Evolutionary conservation across 2,888 invertebrate species (phyloP).

Genomic region (Prenolepis imparis): DNA sequence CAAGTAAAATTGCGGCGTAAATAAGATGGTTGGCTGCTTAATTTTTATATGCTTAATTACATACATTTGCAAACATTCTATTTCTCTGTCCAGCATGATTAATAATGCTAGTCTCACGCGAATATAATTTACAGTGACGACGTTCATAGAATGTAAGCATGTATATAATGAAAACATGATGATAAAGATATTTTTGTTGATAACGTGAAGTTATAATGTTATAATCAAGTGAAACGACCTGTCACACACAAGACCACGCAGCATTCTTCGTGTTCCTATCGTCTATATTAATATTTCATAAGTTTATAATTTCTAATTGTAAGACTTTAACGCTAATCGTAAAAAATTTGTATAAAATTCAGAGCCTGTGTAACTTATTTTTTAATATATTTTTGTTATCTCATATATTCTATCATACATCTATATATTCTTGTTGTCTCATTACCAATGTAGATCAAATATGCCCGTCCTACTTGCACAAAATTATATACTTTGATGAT

Average conservation of each 20-base stretch:
- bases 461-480: background rate
- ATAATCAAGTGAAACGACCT: background rate
- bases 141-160: background rate
- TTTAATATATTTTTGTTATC: background rate
- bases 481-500: background rate
- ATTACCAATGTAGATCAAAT: background rate
- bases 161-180: background rate
- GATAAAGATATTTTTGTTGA: background rate
- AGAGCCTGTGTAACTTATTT: background rate
- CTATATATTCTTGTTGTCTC: too few relatives aligned
- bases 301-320: background rate
- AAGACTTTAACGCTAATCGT: background rate
- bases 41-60: background rate
- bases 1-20: background rate
- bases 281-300: background rate
- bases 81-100: background rate
- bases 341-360: background rate
- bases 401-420: too few relatives aligned
- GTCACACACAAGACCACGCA: background rate
- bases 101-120: slow-evolving; percentile 13
- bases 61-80: background rate
- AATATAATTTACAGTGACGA: background rate
- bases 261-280: background rate
- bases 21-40: background rate
- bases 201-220: background rate